Evolutionary conservation across 2,113 vertebrate species (phyloP), one percentile per base, ranked within the genome.

Genomic region (Chaetops frenatus): DNA sequence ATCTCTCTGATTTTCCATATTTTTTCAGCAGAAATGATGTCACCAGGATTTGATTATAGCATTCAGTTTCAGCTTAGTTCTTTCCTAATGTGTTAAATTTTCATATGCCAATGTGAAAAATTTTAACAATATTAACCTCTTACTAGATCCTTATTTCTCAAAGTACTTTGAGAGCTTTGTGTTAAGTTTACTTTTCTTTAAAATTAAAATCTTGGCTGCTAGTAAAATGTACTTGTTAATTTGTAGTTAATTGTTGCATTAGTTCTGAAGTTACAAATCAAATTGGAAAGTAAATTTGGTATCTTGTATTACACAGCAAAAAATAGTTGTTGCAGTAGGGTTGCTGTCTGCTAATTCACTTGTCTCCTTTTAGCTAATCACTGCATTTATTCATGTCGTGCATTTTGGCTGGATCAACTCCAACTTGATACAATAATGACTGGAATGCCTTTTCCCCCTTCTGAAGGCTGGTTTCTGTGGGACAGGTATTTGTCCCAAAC

Each of bases 1-100:
- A 74, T 96, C 73, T 74, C 64, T 53, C 56, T 81, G 93, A 66
- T 95, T 95, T 90, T 83, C 42, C n/a, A 92, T 81, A 88, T 71
- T 69, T 67, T 78, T 93, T 86, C 62, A 86, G 71, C 21, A 85
- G 86, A 95, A 94, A 62, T 71, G 62, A 70, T 88, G 62, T 95
- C 69, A 72, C 36, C 76, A 80, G n/a, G 13, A 81, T 95, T 96
- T 83, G 81, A 91, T 92, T 86, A 88, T 86, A 92, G 44, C 15
- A 11, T 79, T 45, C 10, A 10, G 10, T 80, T 91, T 88, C 64
- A 67, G 40, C 19, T 72, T 82, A 78, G 60, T 88, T 92, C 21
- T 92, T 90, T 74, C 18, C 66, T 92, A 64, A 80, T 12, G 10
- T 45, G 44, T 74, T 74, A 64, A 21, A 35, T 57, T 86, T 86